These are phyloP conservation scores for Sceloporus tristichus DNA, from an alignment of 2,113 vertebrate species.

Conservation along the genomic window DNA sequence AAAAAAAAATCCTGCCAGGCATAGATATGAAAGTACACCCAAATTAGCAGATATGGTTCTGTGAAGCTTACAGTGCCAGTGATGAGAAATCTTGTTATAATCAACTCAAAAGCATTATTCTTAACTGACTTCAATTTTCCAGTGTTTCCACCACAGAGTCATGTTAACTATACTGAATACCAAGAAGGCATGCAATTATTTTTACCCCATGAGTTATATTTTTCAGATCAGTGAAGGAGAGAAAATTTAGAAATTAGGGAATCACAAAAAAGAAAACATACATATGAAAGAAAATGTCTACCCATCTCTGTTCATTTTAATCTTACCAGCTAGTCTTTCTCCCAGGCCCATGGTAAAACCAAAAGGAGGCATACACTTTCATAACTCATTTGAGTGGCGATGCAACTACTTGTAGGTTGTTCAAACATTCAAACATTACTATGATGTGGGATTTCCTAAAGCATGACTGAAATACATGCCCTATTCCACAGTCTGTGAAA, in stretches of 20 bases:
- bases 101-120: constrained; percentile 36
- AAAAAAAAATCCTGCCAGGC: constrained; percentile 50
- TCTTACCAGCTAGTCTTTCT: neutral
- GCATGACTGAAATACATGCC: too few relatives aligned
- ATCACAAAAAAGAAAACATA: neutral
- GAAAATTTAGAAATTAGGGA: neutral
- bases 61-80: constrained; percentile 13
- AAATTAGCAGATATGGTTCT: constrained; percentile 48
- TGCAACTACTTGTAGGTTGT: neutral
- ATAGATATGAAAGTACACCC: constrained; percentile 53
- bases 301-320: neutral
- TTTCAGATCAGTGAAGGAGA: neutral
- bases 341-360: too few relatives aligned
- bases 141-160: constrained; percentile 4
- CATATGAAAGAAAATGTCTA: neutral
- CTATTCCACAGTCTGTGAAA: neutral
- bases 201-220: neutral
- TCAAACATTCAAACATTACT: neutral
- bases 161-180: neutral
- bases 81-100: constrained; percentile 34
- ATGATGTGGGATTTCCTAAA: neutral
- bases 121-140: constrained; percentile 13
- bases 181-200: neutral
- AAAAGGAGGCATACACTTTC: neutral
- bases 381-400: neutral